phyloP scores from a whole-genome alignment of 1,140 invertebrate genomes.

The Diabrotica virgifera region DNA sequence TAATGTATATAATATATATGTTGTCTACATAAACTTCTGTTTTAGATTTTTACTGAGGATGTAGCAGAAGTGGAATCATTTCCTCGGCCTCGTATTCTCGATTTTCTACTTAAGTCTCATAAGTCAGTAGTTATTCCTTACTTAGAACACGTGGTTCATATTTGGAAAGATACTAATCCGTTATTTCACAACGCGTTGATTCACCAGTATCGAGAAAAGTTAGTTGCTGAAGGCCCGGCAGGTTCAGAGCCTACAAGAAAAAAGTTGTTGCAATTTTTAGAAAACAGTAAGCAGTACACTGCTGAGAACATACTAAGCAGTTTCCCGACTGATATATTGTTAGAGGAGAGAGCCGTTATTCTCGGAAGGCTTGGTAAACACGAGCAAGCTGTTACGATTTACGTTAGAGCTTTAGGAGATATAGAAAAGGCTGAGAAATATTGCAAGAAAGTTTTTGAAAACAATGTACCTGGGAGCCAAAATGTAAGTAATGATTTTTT shows the following conservation, averaged over 20 bases:
- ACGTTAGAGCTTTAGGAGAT: constrained; percentile 80
- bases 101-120: constrained; percentile 82
- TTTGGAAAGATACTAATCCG: constrained; percentile 83
- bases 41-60: constrained; percentile 88
- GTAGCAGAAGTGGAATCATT: constrained; percentile 83
- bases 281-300: constrained; percentile 78
- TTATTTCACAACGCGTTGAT: constrained; percentile 89
- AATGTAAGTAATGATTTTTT: constrained; percentile 28
- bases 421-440: constrained; percentile 78
- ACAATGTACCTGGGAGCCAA: constrained; percentile 25
- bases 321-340: constrained; percentile 81
- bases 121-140: constrained; percentile 85
- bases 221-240: constrained; percentile 53
- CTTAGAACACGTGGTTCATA: constrained; percentile 88
- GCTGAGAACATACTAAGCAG: constrained; percentile 84
- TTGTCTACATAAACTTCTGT: constrained; percentile 3
- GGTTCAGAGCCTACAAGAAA: constrained; percentile 62
- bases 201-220: constrained; percentile 76
- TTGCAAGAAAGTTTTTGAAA: constrained; percentile 68
- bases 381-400: constrained; percentile 89
- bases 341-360: constrained; percentile 91
- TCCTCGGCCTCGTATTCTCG: constrained; percentile 82
- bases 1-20: too few species aligned
- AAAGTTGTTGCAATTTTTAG: constrained; percentile 83
- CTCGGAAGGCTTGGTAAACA: constrained; percentile 87